Evolutionary conservation across 2,888 invertebrate genomes (phyloP).

Genomic region (Malthinus flaveolus): DNA sequence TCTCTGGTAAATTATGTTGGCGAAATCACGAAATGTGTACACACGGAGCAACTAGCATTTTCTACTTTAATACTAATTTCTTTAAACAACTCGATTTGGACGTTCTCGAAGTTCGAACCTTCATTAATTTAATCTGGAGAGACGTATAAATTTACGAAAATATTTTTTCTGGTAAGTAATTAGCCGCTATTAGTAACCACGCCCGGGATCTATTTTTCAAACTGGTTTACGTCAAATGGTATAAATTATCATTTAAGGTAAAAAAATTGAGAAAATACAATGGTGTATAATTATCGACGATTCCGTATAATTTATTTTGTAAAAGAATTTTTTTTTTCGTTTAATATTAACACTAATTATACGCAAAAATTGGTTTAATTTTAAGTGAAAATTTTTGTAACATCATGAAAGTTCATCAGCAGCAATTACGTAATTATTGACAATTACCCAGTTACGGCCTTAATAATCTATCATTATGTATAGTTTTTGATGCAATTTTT

Average conservation of each 20-base stretch:
- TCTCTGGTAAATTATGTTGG: conserved; percentile 35
- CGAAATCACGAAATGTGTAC: conserved; percentile 13
- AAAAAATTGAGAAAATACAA: conserved; percentile 2
- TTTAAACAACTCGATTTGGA: too few species aligned
- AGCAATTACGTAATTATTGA: too few species aligned
- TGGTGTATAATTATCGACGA: conserved; percentile 3
- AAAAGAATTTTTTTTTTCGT: background rate
- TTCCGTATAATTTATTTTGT: conserved; percentile 2
- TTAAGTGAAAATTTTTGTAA: background rate
- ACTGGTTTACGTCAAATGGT: conserved; percentile 6
- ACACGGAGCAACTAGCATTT: background rate
- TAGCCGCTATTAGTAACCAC: conserved; percentile 4
- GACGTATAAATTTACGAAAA: background rate
- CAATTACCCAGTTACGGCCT: too few species aligned
- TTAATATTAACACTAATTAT: conserved; percentile 2
- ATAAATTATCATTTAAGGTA: conserved; percentile 6
- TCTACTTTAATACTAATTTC: too few species aligned
- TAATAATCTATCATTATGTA: too few species aligned
- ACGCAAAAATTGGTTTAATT: conserved; percentile 1
- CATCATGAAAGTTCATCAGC: too few species aligned
- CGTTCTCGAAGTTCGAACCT: too few species aligned
- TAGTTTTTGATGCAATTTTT: too few species aligned
- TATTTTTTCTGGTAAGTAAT: background rate
- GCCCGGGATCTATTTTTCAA: conserved; percentile 5
- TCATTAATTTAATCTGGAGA: background rate